Percentiles rank a stretch among this genome's conserved stretches.
Evolutionary conservation across 2,113 vertebrate genomes (phyloP).

Genomic region (Mionectes macconnelli): DNA sequence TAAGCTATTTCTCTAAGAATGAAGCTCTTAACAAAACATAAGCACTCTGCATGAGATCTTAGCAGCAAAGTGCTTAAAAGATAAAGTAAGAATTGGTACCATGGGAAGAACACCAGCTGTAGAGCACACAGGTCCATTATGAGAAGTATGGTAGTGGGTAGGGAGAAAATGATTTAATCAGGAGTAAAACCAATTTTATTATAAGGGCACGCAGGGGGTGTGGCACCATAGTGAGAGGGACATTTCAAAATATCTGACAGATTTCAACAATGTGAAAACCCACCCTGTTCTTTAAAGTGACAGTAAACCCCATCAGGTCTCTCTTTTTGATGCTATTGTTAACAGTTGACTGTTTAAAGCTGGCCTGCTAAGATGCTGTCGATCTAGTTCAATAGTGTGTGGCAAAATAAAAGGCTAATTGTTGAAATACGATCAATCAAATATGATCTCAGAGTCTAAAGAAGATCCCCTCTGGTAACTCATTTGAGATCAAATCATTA

Average conservation of each 20-base stretch:
- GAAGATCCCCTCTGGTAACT: slow-evolving; percentile 77
- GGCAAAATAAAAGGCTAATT: slow-evolving; percentile 93
- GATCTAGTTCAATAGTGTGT: slow-evolving; percentile 92
- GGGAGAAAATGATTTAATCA: slow-evolving; percentile 91
- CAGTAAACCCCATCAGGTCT: slow-evolving; percentile 89
- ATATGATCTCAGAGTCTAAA: slow-evolving; percentile 79
- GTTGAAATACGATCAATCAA: slow-evolving; percentile 96
- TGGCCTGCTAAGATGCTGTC: slow-evolving; percentile 88
- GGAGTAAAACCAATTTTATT: slow-evolving; percentile 97
- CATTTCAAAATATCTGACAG: slow-evolving; percentile 99
- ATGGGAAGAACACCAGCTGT: slow-evolving; percentile 97
- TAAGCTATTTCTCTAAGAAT: slow-evolving; percentile 90
- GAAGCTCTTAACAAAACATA: slow-evolving; percentile 90
- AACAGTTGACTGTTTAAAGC: slow-evolving; percentile 89
- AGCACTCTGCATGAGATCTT: slow-evolving; percentile 89
- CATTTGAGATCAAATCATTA: slow-evolving; percentile 73
- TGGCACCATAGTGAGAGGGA: slow-evolving; percentile 94
- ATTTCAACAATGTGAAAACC: slow-evolving; percentile 97
- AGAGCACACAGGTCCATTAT: slow-evolving; percentile 91
- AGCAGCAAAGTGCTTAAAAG: slow-evolving; percentile 89
- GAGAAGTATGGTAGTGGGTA: slow-evolving; percentile 93
- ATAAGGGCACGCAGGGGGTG: slow-evolving; percentile 94
- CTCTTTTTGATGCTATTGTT: slow-evolving; percentile 92
- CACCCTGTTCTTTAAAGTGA: slow-evolving; percentile 85
- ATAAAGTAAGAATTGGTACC: slow-evolving; percentile 91